Evolutionary conservation across 2,797 vertebrate species (phyloP).

Genomic region (Rhodeus uyekii): DNA sequence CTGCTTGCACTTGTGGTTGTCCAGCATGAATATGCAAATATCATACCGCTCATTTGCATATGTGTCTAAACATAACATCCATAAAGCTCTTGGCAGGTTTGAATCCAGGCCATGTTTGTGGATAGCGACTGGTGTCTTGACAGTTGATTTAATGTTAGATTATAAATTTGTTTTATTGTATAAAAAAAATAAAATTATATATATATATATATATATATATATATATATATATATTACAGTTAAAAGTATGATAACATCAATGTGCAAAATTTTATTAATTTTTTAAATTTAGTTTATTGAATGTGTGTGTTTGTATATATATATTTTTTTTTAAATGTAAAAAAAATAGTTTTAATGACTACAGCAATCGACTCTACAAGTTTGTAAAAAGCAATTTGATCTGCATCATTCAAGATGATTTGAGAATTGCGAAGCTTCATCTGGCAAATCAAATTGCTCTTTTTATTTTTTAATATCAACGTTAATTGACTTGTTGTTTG

Average conservation of each 20-base stretch:
- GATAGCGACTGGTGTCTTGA: neutral
- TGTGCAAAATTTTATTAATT: too few species aligned
- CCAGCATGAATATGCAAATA: slow-evolving; percentile 40
- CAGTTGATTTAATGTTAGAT: neutral
- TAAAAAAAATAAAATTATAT: too few species aligned
- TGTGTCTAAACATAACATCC: slow-evolving; percentile 31
- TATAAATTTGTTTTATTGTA: neutral
- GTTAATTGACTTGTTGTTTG: neutral
- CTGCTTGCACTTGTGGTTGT: slow-evolving; percentile 3
- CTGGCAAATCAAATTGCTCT: neutral
- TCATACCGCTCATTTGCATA: slow-evolving; percentile 19
- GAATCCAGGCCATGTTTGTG: slow-evolving; percentile 18
- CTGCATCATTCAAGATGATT: neutral
- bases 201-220: too few species aligned
- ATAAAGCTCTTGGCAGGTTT: slow-evolving; percentile 22
- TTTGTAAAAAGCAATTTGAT: neutral
- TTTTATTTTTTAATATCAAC: neutral
- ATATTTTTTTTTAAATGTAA: too few species aligned
- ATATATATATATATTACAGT: too few species aligned
- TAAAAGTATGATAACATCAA: too few species aligned
- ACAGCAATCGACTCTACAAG: neutral
- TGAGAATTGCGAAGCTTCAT: neutral
- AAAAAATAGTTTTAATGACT: neutral
- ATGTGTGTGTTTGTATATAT: too few species aligned
- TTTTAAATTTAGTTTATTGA: too few species aligned